A percentile compares a stretch with the other conserved stretches of the same genome.
Conservation (phyloP, 2,113 vertebrate species). For the Brachionichthys hirsutus region DNA sequence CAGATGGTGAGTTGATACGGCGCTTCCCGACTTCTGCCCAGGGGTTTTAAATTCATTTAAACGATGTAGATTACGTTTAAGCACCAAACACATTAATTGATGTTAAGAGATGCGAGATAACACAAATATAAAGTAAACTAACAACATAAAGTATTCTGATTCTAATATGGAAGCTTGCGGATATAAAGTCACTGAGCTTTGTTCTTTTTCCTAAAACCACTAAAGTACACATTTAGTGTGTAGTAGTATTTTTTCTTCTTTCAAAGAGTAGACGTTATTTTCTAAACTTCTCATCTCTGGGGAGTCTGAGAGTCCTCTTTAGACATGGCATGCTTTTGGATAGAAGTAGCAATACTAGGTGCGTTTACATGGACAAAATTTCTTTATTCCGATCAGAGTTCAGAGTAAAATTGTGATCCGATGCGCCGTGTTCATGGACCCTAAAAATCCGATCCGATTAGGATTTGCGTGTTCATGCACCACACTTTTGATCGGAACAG, state of each 20-base stretch:
- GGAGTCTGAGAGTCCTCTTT: slow-evolving; percentile 15
- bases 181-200: slow-evolving; percentile 63
- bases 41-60: slow-evolving; percentile 78
- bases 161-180: slow-evolving; percentile 52
- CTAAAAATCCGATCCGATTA: too few relatives aligned
- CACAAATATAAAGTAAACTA: too few relatives aligned
- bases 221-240: not conserved
- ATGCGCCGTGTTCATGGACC: too few relatives aligned
- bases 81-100: slow-evolving; percentile 69
- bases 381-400: too few relatives aligned
- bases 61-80: slow-evolving; percentile 78
- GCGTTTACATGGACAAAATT: too few relatives aligned
- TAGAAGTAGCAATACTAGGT: slow-evolving; percentile 33
- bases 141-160: too few relatives aligned
- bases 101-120: slow-evolving; percentile 64
- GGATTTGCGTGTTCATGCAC: too few relatives aligned
- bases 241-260: too few relatives aligned
- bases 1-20: slow-evolving; percentile 76
- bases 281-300: slow-evolving; percentile 20
- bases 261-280: not conserved
- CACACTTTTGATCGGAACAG: too few relatives aligned
- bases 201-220: too few relatives aligned
- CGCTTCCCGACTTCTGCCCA: slow-evolving; percentile 50
- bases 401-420: too few relatives aligned
- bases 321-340: slow-evolving; percentile 11